Conservation (phyloP, 1,140 invertebrate genomes). For the Melanaphis sacchari region DNA sequence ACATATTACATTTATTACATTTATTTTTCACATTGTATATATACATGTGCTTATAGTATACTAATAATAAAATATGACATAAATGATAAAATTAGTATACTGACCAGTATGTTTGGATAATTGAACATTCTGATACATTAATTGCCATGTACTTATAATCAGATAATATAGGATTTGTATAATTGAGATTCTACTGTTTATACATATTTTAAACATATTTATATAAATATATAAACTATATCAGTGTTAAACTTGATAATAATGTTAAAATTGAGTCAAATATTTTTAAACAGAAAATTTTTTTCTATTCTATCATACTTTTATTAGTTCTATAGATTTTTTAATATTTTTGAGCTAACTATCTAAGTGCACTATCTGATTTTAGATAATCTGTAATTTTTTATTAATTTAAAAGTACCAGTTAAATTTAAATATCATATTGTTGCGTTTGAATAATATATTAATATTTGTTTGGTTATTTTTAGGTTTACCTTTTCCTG, state of each 20-base stretch:
- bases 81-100: no score
- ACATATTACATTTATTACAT: no score
- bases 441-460: background rate
- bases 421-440: background rate
- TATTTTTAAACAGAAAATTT: background rate
- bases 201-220: background rate
- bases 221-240: background rate
- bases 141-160: no score
- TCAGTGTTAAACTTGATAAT: background rate
- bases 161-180: no score
- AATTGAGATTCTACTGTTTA: background rate
- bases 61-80: no score
- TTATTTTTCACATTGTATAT: no score
- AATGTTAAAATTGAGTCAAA: no score
- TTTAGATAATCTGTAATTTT: background rate
- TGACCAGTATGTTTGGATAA: no score
- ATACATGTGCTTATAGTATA: no score
- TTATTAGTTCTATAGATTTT: background rate
- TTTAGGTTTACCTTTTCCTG: constrained; percentile 33
- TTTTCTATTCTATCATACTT: background rate
- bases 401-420: background rate
- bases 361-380: background rate
- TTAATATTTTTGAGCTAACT: background rate
- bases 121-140: no score
- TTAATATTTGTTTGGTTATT: background rate